A percentile compares a stretch with the other conserved stretches of the same genome.
Conservation (phyloP, 2,797 vertebrate genomes). For the Sebastes cheni region DNA sequence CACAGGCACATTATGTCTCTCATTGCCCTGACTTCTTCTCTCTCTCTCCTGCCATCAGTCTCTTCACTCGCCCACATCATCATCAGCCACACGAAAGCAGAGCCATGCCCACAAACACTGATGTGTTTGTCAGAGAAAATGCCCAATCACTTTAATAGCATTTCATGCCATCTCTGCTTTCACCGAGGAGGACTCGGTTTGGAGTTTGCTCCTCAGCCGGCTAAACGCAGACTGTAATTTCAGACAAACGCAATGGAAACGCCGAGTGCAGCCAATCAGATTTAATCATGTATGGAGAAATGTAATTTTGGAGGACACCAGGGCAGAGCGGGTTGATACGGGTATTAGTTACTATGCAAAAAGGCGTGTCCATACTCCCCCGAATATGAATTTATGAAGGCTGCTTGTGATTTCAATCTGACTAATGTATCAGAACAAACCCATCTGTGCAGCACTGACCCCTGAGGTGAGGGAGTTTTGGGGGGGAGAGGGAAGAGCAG, state of each 20-base stretch:
- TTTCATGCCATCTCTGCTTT: slow-evolving; percentile 79
- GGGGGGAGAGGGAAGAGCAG: slow-evolving; percentile 15
- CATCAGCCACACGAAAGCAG: slow-evolving; percentile 50
- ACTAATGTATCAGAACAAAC: slow-evolving; percentile 84
- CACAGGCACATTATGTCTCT: slow-evolving; percentile 71
- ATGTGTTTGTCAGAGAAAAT: slow-evolving; percentile 75
- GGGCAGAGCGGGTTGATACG: slow-evolving; percentile 74
- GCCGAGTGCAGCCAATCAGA: slow-evolving; percentile 76
- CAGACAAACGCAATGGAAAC: slow-evolving; percentile 77
- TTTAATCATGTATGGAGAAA: slow-evolving; percentile 82
- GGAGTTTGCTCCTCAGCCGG: slow-evolving; percentile 55
- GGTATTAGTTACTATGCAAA: slow-evolving; percentile 77
- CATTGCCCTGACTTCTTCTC: slow-evolving; percentile 53
- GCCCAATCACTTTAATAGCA: slow-evolving; percentile 76
- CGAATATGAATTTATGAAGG: slow-evolving; percentile 82
- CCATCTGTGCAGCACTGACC: slow-evolving; percentile 81
- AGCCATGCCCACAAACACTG: slow-evolving; percentile 60
- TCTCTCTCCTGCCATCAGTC: slow-evolving; percentile 59
- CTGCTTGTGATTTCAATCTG: slow-evolving; percentile 83
- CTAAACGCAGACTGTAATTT: slow-evolving; percentile 71
- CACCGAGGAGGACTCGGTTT: slow-evolving; percentile 48
- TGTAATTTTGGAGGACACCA: slow-evolving; percentile 80
- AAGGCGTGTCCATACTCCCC: slow-evolving; percentile 70
- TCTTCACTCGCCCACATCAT: slow-evolving; percentile 64
- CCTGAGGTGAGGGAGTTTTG: slow-evolving; percentile 70